A percentile compares a stretch with the other conserved stretches of the same genome.
phyloP scores from a whole-genome alignment of 2,888 invertebrate species.

The Coleophora deauratella region DNA sequence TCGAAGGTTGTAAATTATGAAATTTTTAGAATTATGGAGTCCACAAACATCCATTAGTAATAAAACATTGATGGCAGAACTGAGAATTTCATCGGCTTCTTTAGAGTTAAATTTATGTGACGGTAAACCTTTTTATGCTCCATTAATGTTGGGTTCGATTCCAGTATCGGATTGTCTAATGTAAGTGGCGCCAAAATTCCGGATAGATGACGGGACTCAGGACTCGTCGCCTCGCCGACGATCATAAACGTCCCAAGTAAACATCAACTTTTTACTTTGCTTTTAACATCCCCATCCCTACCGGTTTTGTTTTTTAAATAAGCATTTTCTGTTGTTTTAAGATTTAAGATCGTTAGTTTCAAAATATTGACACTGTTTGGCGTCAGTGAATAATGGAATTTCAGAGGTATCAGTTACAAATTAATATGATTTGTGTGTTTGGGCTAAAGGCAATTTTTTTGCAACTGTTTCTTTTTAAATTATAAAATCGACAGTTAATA shows the following conservation, averaged over 20 bases:
- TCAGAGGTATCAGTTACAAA: slow-evolving; percentile 3
- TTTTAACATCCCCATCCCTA: slow-evolving; percentile 46
- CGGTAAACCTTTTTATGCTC: slow-evolving; percentile 66
- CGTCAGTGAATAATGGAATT: slow-evolving; percentile 2
- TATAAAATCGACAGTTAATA: not conserved
- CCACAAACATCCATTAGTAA: slow-evolving; percentile 53
- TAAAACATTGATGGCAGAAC: slow-evolving; percentile 56
- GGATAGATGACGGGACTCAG: slow-evolving; percentile 33
- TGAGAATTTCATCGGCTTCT: slow-evolving; percentile 62
- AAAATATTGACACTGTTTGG: slow-evolving; percentile 44
- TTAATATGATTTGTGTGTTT: too few relatives aligned
- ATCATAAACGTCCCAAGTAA: slow-evolving; percentile 63
- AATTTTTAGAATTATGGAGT: slow-evolving; percentile 43
- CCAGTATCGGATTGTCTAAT: slow-evolving; percentile 64
- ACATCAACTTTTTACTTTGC: slow-evolving; percentile 33
- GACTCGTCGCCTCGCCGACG: slow-evolving; percentile 32
- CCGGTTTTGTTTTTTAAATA: slow-evolving; percentile 58
- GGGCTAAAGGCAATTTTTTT: too few relatives aligned
- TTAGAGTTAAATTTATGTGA: slow-evolving; percentile 64
- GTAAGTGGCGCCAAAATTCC: slow-evolving; percentile 63
- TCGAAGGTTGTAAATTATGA: slow-evolving; percentile 32
- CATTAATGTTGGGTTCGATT: slow-evolving; percentile 61
- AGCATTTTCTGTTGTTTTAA: slow-evolving; percentile 53
- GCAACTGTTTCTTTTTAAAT: too few relatives aligned
- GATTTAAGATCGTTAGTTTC: slow-evolving; percentile 45